Evolutionary conservation across 2,797 vertebrate species (phyloP), one percentile per base, ranked within the genome.

Genomic region (Gambelia wislizenii): DNA sequence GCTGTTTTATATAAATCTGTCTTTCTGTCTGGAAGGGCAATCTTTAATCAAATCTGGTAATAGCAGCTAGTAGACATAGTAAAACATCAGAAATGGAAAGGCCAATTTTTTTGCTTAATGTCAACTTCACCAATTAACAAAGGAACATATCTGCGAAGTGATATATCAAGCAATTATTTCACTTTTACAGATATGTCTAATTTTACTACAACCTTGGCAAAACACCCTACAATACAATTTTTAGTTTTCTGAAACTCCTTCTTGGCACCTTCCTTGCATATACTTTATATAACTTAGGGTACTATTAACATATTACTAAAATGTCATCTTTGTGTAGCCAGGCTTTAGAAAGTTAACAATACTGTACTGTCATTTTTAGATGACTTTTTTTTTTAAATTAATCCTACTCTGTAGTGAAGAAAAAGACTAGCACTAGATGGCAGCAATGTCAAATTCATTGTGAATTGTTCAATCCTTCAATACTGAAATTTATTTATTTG

Each of bases 361-460:
- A 12, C 13, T 72, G 67, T 12, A 12, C 13, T 72, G 20, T 6
- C 49, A n/a, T 39, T 59, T 81, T 81, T n/a, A 0, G 30, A 47
- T n/a, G 6, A 54, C 52, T 56, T 78, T 6, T 27, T 30, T 4
- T 14, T 33, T 67, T 30, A 44, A 30, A 27, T 12, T 9, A 54
- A 52, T 13, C 22, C 16, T 54, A 6, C 16, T 78, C 59, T 27
- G 70, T 67, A 4, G 30, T 25, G 4, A 6, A 89, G 1, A 1
- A 85, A 93, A 82, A 87, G 64, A 89, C 2, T 70, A 84, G 92
- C 97, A 95, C 92, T 95, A 97, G 97, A 94, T 97, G 97, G 96
- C 95, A 97, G 96, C 92, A 96, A 91, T 93, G 89, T 72, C 75
- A 89, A 96, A 94, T 33, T 89, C 88, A 95, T 89, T 39, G 69